phyloP scores from a whole-genome alignment of 2,888 invertebrate genomes.

The Perdita meconis region DNA sequence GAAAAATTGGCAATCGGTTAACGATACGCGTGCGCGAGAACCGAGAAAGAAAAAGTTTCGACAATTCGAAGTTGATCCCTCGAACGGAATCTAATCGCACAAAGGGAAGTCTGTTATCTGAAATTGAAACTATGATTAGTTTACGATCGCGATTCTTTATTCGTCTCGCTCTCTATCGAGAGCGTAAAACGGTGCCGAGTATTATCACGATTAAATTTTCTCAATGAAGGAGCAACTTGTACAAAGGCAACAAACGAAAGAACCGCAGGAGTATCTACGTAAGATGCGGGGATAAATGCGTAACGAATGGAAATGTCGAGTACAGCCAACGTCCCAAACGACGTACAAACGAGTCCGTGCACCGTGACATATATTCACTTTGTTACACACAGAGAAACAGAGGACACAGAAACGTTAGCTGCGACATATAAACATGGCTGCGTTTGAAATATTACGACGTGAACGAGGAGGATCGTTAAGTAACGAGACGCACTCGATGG shows the following conservation, averaged over 20 bases:
- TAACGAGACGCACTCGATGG: neutral
- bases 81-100: neutral
- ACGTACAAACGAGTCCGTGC: neutral
- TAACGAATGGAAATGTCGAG: neutral
- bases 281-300: neutral
- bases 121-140: neutral
- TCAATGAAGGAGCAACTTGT: neutral
- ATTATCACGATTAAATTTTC: neutral
- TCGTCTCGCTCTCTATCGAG: neutral
- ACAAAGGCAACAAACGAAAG: neutral
- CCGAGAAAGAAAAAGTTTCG: neutral
- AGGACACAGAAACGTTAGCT: neutral
- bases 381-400: too few species aligned
- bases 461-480: constrained; percentile 8
- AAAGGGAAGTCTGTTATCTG: neutral
- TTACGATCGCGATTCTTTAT: neutral
- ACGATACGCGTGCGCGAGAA: constrained; percentile 22
- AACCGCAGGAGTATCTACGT: neutral
- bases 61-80: neutral
- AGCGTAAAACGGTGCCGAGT: neutral
- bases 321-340: neutral
- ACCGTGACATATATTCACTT: neutral
- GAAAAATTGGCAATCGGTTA: constrained; percentile 26
- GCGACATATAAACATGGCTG: constrained; percentile 45
- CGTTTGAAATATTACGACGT: constrained; percentile 26